Base-by-base conservation (phyloP, 2,888 invertebrate species). In the Tetropium fuscum region DNA sequence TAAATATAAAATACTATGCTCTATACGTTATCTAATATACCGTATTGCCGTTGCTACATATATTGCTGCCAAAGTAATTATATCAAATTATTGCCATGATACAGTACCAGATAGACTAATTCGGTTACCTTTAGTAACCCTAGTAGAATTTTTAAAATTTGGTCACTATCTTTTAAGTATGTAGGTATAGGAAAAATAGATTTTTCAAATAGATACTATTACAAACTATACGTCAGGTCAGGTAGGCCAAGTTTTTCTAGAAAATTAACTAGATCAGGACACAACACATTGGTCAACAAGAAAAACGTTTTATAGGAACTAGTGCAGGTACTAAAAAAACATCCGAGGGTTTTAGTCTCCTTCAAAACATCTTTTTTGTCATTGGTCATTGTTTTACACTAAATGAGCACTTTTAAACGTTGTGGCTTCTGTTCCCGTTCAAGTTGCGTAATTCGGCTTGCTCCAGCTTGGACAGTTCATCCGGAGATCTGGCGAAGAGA, bases 371-470 rank as follows among this genome's bases (percentile, higher is more conserved):
- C n/a, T 20, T 41, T 19, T 19, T n/a, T 10, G 11, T 41, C 10
- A 11, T 5, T 10, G 16, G 11, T n/a, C 6, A 18, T 43, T 22
- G 27, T 18, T 32, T 13, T 20, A 47, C 19, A 34, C 8, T 19
- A n/a, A 34, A 19, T 34, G 19, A 19, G 11, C 18, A 55, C 34
- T n/a, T 18, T 45, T 48, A 48, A 11, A 48, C 36, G 15, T 25
- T 51, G 36, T 51, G 40, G 5, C 40, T 20, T 2, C 62, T 47
- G 32, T 62, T 60, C 8, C 71, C 72, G 44, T 72, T 72, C 15
- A 63, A 44, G 43, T 60, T 66, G 10, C 51, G 57, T 43, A 68
- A 49, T 60, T 71, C 72, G 11, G 65, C 64, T 58, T 69, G 66
- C 53, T 67, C 69, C 64, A 58, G 10, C 57, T 63, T 63, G 25